Evolutionary conservation across 2,113 vertebrate genomes (phyloP).

Genomic region (Clinocottus analis): DNA sequence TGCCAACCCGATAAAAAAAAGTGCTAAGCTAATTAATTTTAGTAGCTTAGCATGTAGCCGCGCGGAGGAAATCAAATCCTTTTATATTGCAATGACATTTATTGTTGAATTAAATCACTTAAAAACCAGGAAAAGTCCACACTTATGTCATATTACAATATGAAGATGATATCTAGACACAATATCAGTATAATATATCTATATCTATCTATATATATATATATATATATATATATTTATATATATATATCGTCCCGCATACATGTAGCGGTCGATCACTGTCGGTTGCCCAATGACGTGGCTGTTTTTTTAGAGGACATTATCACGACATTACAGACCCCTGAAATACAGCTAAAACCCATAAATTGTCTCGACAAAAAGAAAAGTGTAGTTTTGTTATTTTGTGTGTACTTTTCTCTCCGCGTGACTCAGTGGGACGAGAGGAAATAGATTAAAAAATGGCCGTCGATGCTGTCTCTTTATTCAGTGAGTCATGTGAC

Average conservation of each 20-base stretch:
- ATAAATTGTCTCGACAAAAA: too few relatives aligned
- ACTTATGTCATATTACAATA: too few relatives aligned
- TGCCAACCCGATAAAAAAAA: not conserved
- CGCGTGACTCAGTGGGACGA: not conserved
- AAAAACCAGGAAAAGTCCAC: too few relatives aligned
- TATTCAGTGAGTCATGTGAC: conserved; percentile 12
- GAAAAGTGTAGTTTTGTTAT: not conserved
- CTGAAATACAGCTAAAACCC: not conserved
- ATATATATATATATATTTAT: too few relatives aligned
- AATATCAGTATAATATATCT: too few relatives aligned
- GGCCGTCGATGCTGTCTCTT: conserved; percentile 31
- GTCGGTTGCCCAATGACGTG: not conserved
- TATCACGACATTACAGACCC: not conserved
- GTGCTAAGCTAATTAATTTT: not conserved
- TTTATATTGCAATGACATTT: too few relatives aligned
- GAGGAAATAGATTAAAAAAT: conserved; percentile 56
- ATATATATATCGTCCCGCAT: too few relatives aligned
- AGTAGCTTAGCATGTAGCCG: not conserved
- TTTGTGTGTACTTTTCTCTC: not conserved
- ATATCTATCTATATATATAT: too few relatives aligned
- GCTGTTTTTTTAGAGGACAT: not conserved
- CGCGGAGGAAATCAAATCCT: too few relatives aligned
- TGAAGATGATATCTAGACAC: too few relatives aligned
- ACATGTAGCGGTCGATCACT: not conserved
- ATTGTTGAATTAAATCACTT: not conserved